Base-by-base conservation (phyloP, 2,113 vertebrate genomes). In the Dicaeum eximium region DNA sequence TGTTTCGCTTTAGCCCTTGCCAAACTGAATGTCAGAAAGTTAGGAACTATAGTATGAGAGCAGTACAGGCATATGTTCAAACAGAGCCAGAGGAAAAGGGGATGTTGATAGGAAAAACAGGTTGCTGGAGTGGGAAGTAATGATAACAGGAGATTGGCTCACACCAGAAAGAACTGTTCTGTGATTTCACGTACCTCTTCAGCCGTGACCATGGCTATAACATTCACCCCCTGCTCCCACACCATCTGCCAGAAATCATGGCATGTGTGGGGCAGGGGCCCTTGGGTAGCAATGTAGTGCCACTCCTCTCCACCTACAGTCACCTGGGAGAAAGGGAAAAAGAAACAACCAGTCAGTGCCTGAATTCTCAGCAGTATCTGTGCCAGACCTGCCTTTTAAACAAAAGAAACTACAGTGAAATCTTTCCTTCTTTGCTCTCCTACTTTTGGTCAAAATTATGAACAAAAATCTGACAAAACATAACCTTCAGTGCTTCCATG, bases 241-340 rank as follows among this genome's bases (percentile, higher is more conserved):
- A 99, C 98, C 99, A 99, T 99, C 98, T 99, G 99, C 99, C 99
- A 99, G 98, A 99, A 99, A 96, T 99, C 99, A 13, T 98, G 99
- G 95, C 99, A 99, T 0, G 99, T 99, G 93, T 98, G 98, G 37
- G 99, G 98, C 69, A 99, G 96, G 25, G 99, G 99, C 48, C 99
- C 99, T 97, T 99, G 99, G 31, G 99, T 99, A 93, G 99, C 99
- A 9, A 99, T 99, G 96, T 99, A 99, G 96, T 99, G 99, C 99
- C 99, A 99, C 89, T 99, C 98, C 90, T 99, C 98, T 86, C 99
- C 98, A 82, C 98, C 98, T 82, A 99, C 98, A 86, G 98, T 98
- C 95, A 99, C 98, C 99, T 99, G 96, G 21, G 81, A 88, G 70
- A 48, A 72, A 94, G 81, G 15, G 37, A 33, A 35, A 45, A 62